A percentile compares a stretch with the other conserved stretches of the same genome.
Evolutionary conservation across 1,140 invertebrate genomes (phyloP).

Genomic region (Drosophila repletoides): DNA sequence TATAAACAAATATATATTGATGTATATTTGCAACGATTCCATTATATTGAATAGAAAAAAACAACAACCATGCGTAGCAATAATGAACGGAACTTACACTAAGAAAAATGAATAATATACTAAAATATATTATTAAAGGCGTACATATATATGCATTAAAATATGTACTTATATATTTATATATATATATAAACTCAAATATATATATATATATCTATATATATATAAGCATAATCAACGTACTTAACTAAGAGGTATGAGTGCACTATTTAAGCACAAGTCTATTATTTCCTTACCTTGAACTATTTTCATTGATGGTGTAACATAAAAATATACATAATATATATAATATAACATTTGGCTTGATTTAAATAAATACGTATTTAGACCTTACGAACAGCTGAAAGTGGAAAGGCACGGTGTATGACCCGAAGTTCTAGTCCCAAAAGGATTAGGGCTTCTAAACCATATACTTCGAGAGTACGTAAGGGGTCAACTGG

Average conservation of each 20-base stretch:
- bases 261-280: constrained; percentile 31
- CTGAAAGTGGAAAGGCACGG: constrained; percentile 17
- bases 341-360: constrained; percentile 17
- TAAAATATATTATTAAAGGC: constrained; percentile 21
- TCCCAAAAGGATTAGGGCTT: neutral
- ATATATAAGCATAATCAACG: constrained; percentile 1
- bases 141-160: neutral
- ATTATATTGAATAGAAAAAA: constrained; percentile 43
- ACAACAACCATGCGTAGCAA: constrained; percentile 77
- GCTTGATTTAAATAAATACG: constrained; percentile 16
- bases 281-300: constrained; percentile 46
- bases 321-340: constrained; percentile 77
- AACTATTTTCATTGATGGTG: constrained; percentile 72
- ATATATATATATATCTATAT: constrained; percentile 16
- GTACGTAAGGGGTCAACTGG: neutral
- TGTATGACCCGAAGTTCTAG: constrained; percentile 15
- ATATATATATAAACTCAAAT: constrained; percentile 3
- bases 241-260: constrained; percentile 8
- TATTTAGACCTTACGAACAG: constrained; percentile 5
- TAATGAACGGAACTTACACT: constrained; percentile 69
- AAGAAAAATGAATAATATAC: constrained; percentile 35
- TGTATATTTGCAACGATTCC: constrained; percentile 55
- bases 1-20: constrained; percentile 57
- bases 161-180: neutral
- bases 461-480: neutral